Percentiles rank a stretch among this genome's conserved stretches.
Conservation (phyloP, 2,888 invertebrate genomes). For the Sipunculus nudus region DNA sequence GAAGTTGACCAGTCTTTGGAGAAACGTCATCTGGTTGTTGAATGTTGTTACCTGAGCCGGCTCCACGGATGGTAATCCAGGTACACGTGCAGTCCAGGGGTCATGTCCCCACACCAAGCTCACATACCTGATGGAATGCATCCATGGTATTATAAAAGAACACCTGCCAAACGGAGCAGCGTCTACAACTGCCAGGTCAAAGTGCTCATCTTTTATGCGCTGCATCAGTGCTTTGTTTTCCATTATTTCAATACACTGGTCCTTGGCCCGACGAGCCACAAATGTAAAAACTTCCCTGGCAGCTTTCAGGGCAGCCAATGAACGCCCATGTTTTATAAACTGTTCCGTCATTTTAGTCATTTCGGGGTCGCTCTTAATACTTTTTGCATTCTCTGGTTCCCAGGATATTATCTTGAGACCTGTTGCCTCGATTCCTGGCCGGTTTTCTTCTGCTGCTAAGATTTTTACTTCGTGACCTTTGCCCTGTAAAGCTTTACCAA, state of each 20-base stretch:
- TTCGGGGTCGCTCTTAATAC: too few relatives aligned
- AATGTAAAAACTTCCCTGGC: too few relatives aligned
- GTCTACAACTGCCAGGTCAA: conserved; percentile 24
- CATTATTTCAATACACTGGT: neutral
- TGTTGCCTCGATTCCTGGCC: too few relatives aligned
- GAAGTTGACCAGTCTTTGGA: neutral
- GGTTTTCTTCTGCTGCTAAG: too few relatives aligned
- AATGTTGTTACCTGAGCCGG: neutral
- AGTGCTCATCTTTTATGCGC: conserved; percentile 7
- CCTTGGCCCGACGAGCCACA: neutral
- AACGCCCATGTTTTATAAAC: too few relatives aligned
- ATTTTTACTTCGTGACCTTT: too few relatives aligned
- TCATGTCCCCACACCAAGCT: conserved; percentile 9
- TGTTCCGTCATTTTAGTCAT: too few relatives aligned
- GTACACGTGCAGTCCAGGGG: conserved; percentile 22
- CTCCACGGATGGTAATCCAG: conserved; percentile 17
- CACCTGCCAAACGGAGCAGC: conserved; percentile 11
- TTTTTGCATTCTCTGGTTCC: too few relatives aligned
- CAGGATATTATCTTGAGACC: too few relatives aligned
- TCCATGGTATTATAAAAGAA: conserved; percentile 13
- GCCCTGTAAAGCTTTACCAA: too few relatives aligned
- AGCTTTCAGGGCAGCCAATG: too few relatives aligned
- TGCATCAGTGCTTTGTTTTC: conserved; percentile 2
- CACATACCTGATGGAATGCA: conserved; percentile 8
- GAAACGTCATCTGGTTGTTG: neutral